Base-by-base conservation (phyloP, 2,113 vertebrate species). In the Reinhardtius hippoglossoides region DNA sequence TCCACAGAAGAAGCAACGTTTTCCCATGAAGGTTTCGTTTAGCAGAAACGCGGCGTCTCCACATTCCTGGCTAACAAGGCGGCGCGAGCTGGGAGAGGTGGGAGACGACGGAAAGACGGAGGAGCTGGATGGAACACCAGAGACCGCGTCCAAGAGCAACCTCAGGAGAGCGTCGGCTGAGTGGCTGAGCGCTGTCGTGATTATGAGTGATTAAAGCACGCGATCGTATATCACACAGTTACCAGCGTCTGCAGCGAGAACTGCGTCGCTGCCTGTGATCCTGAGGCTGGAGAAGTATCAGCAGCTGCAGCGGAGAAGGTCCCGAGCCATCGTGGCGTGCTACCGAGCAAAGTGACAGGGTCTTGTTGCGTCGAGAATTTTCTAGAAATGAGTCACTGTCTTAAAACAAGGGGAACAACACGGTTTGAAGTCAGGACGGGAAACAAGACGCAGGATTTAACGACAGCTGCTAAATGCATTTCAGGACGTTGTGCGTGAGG, bases 21-120 rank as follows among this genome's bases (percentile, higher is more conserved):
- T 61, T 92, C 93, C 89, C 91, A 93, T 91, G 89, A 92, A 92
- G 84, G 67, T 78, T 87, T 9, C 42, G 68, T 87, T 87, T n/a
- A 74, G 82, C 68, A 62, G 71, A 89, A 90, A 89, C 84, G 78
- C 64, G 76, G 68, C 26, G n/a, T 89, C 89, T 90, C 81, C 62
- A 87, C 83, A 86, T 82, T 90, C 64, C 80, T 83, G 86, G 80
- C 90, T 75, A 85, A 88, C 83, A 77, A 80, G 76, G 72, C 78
- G 5, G 72, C 12, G 46, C 71, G 66, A 76, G 67, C 74, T 26
- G 52, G 61, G 31, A 50, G 79, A 64, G 46, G 50, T n/a, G 65
- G 82, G 72, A 74, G 68, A 72, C 26, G 72, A 73, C 13, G 65
- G 71, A 61, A 68, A 81, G 80, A 80, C 20, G 60, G 76, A 71